A percentile compares a stretch with the other conserved stretches of the same genome.
These are phyloP conservation scores for Lordiphosa stackelbergi DNA, from an alignment of 1,140 invertebrate genomes.

Conservation along the genomic window DNA sequence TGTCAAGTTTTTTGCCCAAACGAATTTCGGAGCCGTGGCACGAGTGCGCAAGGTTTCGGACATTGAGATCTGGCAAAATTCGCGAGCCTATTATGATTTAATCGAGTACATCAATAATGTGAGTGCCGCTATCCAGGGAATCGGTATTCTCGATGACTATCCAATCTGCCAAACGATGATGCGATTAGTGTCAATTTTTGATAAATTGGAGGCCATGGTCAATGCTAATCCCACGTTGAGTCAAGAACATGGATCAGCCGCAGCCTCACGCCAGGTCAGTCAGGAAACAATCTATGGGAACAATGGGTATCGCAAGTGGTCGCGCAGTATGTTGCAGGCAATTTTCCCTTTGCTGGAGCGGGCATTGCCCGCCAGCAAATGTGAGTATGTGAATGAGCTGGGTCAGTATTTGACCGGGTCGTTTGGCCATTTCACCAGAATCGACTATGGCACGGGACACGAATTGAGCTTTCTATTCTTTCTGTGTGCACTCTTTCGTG, in stretches of 20 bases:
- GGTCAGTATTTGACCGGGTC: slow-evolving; percentile 37
- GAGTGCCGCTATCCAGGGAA: slow-evolving; percentile 40
- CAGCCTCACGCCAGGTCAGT: not conserved
- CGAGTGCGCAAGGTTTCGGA: slow-evolving; percentile 18
- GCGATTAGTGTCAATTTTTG: slow-evolving; percentile 31
- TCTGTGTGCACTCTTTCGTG: slow-evolving; percentile 30
- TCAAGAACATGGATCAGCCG: not conserved
- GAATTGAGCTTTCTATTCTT: slow-evolving; percentile 55
- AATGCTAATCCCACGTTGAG: slow-evolving; percentile 1
- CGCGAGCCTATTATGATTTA: slow-evolving; percentile 31
- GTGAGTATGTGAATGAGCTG: slow-evolving; percentile 37
- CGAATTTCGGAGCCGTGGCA: slow-evolving; percentile 3
- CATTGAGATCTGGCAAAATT: slow-evolving; percentile 17
- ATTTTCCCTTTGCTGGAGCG: slow-evolving; percentile 39
- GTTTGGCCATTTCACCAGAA: slow-evolving; percentile 39
- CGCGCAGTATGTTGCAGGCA: slow-evolving; percentile 24
- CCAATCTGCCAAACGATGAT: slow-evolving; percentile 25
- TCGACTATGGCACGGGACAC: slow-evolving; percentile 42
- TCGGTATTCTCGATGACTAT: slow-evolving; percentile 9
- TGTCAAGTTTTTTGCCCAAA: slow-evolving; percentile 2
- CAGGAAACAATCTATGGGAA: not conserved
- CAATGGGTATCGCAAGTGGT: slow-evolving; percentile 30
- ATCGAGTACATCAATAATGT: slow-evolving; percentile 32
- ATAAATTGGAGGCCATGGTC: slow-evolving; percentile 24
- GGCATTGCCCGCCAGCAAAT: slow-evolving; percentile 27